Percentiles rank a stretch among this genome's conserved stretches.
phyloP scores from a whole-genome alignment of 2,797 vertebrate species.

The Bucorvus abyssinicus region DNA sequence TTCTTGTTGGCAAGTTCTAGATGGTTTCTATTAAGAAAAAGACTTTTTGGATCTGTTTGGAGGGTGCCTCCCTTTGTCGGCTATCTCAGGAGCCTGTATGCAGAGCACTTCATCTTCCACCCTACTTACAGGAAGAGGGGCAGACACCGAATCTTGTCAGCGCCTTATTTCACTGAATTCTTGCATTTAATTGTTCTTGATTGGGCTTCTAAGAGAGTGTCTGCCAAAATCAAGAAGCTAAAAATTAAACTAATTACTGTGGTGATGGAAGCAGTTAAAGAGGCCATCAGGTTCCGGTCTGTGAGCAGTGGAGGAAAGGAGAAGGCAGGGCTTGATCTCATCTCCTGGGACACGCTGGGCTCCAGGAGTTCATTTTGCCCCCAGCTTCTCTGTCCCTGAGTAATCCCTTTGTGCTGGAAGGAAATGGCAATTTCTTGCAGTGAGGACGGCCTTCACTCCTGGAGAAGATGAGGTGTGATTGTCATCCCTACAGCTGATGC shows the following conservation, averaged over 20 bases:
- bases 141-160: background rate
- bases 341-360: background rate
- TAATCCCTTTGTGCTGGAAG: constrained; percentile 19
- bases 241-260: background rate
- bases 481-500: background rate
- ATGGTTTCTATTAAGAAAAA: constrained; percentile 11
- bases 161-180: constrained; percentile 10
- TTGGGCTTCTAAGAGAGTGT: background rate
- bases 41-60: background rate
- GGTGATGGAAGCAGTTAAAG: constrained; percentile 9
- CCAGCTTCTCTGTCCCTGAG: background rate
- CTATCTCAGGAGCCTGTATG: background rate
- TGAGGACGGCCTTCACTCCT: background rate
- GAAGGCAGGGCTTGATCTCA: background rate
- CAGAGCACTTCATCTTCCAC: background rate
- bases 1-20: background rate
- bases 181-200: background rate
- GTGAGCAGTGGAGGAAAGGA: background rate
- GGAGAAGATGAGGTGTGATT: constrained; percentile 1
- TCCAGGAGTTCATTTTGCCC: background rate
- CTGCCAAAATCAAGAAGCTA: constrained; percentile 23
- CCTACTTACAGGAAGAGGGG: background rate
- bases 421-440: constrained; percentile 1
- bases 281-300: background rate
- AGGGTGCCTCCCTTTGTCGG: background rate